Percentiles rank a stretch among this genome's conserved stretches.
Evolutionary conservation across 1,140 invertebrate species (phyloP).

Genomic region (Scaptomyza hsui): DNA sequence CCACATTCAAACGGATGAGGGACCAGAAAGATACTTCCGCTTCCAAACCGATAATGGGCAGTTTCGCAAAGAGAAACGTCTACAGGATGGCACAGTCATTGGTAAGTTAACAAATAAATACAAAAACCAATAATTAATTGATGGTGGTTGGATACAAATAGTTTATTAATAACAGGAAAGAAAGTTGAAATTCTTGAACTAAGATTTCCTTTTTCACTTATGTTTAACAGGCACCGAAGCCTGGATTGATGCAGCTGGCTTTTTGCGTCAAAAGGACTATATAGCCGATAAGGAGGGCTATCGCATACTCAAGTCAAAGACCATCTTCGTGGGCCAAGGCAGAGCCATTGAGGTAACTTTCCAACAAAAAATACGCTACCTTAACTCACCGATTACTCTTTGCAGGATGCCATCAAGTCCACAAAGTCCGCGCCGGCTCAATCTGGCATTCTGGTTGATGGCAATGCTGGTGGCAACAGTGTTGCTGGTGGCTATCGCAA

Average conservation of each 20-base stretch:
- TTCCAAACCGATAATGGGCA: conserved; percentile 95
- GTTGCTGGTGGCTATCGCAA: conserved; percentile 48
- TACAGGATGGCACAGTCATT: conserved; percentile 92
- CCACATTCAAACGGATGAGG: conserved; percentile 96
- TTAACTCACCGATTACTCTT: background rate
- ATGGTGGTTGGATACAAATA: background rate
- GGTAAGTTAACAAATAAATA: conserved; percentile 84
- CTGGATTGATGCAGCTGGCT: conserved; percentile 93
- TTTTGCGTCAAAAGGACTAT: conserved; percentile 92
- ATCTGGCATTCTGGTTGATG: conserved; percentile 87
- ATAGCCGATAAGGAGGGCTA: conserved; percentile 92
- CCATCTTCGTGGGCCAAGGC: conserved; percentile 90
- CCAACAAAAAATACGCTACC: conserved; percentile 9
- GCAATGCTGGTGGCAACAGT: conserved; percentile 67
- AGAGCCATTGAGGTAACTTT: conserved; percentile 85
- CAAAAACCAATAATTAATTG: background rate
- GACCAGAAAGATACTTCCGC: conserved; percentile 92
- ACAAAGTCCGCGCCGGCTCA: conserved; percentile 89
- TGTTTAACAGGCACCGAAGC: conserved; percentile 87
- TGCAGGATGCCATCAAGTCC: conserved; percentile 87
- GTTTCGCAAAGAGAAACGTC: conserved; percentile 93
- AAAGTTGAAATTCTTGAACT: background rate
- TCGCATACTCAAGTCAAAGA: conserved; percentile 91
- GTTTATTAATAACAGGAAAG: background rate
- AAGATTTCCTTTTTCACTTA: background rate